Evolutionary conservation across 1,140 invertebrate species (phyloP), one percentile per base, ranked within the genome.

Genomic region (Drosophila cardini): DNA sequence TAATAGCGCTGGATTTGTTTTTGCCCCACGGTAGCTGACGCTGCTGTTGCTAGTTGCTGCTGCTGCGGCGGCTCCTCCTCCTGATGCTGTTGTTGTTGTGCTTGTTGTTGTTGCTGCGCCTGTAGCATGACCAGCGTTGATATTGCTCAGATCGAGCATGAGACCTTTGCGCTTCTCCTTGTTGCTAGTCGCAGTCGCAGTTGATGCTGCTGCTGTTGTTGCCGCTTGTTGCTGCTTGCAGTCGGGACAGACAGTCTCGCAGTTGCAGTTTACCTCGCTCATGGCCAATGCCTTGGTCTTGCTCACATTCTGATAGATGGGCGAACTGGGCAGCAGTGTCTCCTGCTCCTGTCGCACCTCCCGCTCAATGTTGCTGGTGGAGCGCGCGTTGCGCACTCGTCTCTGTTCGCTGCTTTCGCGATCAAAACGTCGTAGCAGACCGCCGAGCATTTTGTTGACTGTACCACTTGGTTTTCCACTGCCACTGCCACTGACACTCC

Each of bases 371-470:
- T 91, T 91, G 57, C 84, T 92, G 7, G 89, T 91, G n/a, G 91
- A 92, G 8, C 89, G 86, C 0, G 90, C 78, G 52, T 77, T 92
- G 1, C 84, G 61, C 4, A 92, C 81, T 2, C 80, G 74, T 9
- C 85, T 57, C 16, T 92, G 83, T 6, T 73, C 74, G 58, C 72
- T 82, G 36, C 55, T 78, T 4, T 93, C 92, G 36, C 93, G 93
- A 83, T 95, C 95, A 77, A 94, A 94, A 80, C 95, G 96, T 64
- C 95, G 95, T 74, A 97, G 95, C 0, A 96, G 89, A 0, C 83
- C 83, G 2, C 95, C 95, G 15, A 96, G 91, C 58, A 96, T 95
- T 73, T 94, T 91, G 92, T 95, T 91, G 82, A 96, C 86, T 92
- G 95, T 92, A 77, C 94, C 93, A 80, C 94, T 93, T 4, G 53